Conservation (phyloP, 2,113 vertebrate species). For the Jaculus jaculus region DNA sequence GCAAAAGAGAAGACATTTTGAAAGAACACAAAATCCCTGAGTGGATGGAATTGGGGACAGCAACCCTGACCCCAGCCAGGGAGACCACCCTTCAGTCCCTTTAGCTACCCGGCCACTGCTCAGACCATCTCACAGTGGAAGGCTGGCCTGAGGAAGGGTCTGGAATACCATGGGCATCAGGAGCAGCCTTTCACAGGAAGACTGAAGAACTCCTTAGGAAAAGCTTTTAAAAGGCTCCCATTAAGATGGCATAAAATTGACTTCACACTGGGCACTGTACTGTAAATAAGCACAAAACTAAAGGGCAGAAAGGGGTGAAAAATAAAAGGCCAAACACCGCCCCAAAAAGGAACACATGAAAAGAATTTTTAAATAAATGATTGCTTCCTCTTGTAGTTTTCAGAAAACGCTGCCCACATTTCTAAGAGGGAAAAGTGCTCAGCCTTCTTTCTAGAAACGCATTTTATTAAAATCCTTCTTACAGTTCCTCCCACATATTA, state of each 20-base stretch:
- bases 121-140: background rate
- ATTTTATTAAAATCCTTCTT: conserved; percentile 67
- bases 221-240: conserved; percentile 22
- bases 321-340: conserved; percentile 68
- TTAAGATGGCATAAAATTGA: background rate
- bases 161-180: background rate
- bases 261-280: background rate
- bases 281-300: conserved; percentile 2
- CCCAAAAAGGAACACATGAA: conserved; percentile 64
- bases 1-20: conserved; percentile 38
- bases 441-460: conserved; percentile 43
- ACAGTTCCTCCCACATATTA: conserved; percentile 63
- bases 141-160: background rate
- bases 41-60: background rate
- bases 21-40: conserved; percentile 45
- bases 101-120: background rate
- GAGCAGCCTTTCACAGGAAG: background rate
- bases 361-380: conserved; percentile 78
- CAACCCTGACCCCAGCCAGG: background rate
- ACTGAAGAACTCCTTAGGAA: conserved; percentile 58
- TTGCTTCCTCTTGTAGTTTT: conserved; percentile 56
- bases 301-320: conserved; percentile 40
- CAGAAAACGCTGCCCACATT: conserved; percentile 71
- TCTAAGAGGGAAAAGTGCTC: conserved; percentile 71
- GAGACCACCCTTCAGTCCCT: background rate